phyloP scores from a whole-genome alignment of 1,140 invertebrate genomes.

The Platyscapa corneri region DNA sequence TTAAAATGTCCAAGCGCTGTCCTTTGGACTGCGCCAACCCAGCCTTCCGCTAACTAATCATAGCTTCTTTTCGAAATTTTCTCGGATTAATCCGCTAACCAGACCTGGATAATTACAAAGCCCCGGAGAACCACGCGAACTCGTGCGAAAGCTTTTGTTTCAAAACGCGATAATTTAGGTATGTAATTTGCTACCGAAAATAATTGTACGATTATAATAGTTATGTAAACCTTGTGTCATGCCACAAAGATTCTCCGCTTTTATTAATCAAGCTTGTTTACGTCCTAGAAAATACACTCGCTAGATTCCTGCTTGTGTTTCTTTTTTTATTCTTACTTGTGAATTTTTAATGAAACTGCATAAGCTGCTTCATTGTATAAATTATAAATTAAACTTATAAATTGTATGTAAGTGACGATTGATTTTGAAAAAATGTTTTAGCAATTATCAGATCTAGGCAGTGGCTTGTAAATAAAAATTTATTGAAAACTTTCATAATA shows the following conservation, averaged over 20 bases:
- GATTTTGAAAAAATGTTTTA: background rate
- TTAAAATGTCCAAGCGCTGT: too few relatives aligned
- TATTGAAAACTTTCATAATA: background rate
- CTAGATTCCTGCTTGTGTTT: background rate
- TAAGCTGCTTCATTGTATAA: background rate
- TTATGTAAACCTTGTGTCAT: background rate
- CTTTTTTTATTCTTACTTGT: background rate
- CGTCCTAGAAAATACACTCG: background rate
- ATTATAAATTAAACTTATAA: background rate
- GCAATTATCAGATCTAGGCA: background rate
- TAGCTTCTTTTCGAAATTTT: background rate
- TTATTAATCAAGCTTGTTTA: background rate
- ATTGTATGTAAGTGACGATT: background rate
- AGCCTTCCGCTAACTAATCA: background rate
- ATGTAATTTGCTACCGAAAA: background rate
- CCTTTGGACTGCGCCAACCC: too few relatives aligned
- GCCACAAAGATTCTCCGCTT: background rate
- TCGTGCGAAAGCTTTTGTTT: too few relatives aligned
- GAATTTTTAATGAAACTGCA: background rate
- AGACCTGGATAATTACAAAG: too few relatives aligned
- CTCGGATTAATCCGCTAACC: too few relatives aligned
- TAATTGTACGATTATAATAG: slow-evolving; percentile 6
- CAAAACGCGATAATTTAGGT: background rate
- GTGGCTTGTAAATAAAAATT: background rate
- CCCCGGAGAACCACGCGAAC: too few relatives aligned